A percentile compares a stretch with the other conserved stretches of the same genome.
Evolutionary conservation across 1,140 invertebrate genomes (phyloP).

Genomic region (Carposina sasakii): DNA sequence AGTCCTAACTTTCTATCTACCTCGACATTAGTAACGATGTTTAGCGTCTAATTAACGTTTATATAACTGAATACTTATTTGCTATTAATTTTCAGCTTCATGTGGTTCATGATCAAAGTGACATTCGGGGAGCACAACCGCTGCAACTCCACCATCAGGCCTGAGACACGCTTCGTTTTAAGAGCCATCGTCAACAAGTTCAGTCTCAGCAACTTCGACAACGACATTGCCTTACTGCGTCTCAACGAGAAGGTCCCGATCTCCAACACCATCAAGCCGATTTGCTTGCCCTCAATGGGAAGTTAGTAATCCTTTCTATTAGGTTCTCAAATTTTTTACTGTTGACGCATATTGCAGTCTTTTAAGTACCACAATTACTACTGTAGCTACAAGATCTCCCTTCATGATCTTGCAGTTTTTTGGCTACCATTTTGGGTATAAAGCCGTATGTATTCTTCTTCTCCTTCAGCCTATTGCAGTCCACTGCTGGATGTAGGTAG

Average conservation of each 20-base stretch:
- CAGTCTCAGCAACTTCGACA: constrained; percentile 86
- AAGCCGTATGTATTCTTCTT: no score
- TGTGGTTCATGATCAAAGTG: constrained; percentile 93
- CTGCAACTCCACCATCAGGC: constrained; percentile 79
- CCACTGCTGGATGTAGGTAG: no score
- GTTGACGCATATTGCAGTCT: no score
- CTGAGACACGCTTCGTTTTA: constrained; percentile 83
- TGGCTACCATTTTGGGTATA: no score
- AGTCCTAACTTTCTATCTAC: no score
- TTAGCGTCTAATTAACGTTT: no score
- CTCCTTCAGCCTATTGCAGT: no score
- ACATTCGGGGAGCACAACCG: constrained; percentile 88
- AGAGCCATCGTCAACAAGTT: constrained; percentile 84
- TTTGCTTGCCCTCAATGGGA: constrained; percentile 81
- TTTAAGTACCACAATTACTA: no score
- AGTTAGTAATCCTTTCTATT: constrained; percentile 60
- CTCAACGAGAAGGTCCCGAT: constrained; percentile 84
- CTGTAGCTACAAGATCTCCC: no score
- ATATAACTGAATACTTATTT: constrained; percentile 10
- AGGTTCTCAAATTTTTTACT: no score
- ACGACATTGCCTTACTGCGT: constrained; percentile 87
- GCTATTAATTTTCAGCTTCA: constrained; percentile 80
- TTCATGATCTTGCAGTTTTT: no score
- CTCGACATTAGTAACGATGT: no score
- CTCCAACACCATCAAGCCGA: constrained; percentile 81